Evolutionary conservation across 2,797 vertebrate species (phyloP), one percentile per base, ranked within the genome.

Genomic region (Hafferia zeledoni): DNA sequence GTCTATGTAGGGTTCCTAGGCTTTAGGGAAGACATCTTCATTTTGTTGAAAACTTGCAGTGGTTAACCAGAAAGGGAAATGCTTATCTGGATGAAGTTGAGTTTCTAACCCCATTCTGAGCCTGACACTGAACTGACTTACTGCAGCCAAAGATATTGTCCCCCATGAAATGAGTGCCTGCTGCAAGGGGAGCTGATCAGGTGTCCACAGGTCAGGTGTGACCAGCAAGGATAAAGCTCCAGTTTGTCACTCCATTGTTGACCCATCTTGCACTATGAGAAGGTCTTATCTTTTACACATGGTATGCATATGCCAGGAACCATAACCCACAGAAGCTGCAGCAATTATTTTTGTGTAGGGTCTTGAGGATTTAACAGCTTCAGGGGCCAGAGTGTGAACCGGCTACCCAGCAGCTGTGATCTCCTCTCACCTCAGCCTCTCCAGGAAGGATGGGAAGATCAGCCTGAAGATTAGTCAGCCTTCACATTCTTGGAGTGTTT

Each of bases 401-500:
- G 12, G 14, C 50, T 65, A 9, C 39, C 24, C 35, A 0, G 77
- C 83, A 90, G 74, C 80, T 95, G 83, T 0, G 10, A 86, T 88
- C 23, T 60, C 59, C 69, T 94, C 82, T 89, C 90, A 90, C 89
- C 89, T 87, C 87, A 59, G 35, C 50, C 43, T 74, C 69, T 44
- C 59, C 28, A 43, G 30, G 78, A 94, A 92, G 84, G 75, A 57
- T 80, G 63, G 74, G 71, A 91, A 95, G 89, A 95, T 89, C 78
- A 52, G 72, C n/a, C 59, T 67, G 50, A 81, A 94, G 92, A 87
- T 94, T 92, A 85, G 65, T 49, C n/a, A 6, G 87, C 39, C 72
- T 83, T 65, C 65, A 59, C 87, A 93, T 95, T 97, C 92, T 63
- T 78, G 79, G 87, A 94, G 94, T 83, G 65, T 63, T 89, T 94